Evolutionary conservation across 2,888 invertebrate genomes (phyloP).

Genomic region (Tuta absoluta): DNA sequence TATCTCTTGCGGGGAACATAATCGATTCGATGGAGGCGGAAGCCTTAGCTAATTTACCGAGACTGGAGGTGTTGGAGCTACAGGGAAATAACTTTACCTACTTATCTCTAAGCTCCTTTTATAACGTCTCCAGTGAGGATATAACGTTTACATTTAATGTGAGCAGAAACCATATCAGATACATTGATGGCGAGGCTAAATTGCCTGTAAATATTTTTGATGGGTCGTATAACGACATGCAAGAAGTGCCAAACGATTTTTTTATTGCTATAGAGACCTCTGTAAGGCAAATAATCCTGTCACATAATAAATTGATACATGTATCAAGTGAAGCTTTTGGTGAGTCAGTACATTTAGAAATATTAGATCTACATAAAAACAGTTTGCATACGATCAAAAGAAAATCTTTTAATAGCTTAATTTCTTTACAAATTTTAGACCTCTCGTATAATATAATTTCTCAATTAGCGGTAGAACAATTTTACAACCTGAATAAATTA

Average conservation of each 20-base stretch:
- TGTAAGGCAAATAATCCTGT: constrained; percentile 85
- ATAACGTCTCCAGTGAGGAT: constrained; percentile 84
- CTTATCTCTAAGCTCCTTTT: constrained; percentile 85
- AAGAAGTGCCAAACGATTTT: constrained; percentile 84
- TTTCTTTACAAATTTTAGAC: constrained; percentile 89
- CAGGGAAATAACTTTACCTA: constrained; percentile 88
- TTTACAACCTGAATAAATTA: constrained; percentile 87
- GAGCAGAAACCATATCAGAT: constrained; percentile 84
- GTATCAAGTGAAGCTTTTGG: constrained; percentile 89
- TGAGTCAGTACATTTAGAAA: constrained; percentile 85
- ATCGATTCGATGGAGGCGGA: constrained; percentile 86
- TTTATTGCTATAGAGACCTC: constrained; percentile 84
- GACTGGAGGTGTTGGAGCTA: constrained; percentile 88
- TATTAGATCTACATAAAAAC: constrained; percentile 87
- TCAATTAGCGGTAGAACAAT: constrained; percentile 90
- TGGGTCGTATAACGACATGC: constrained; percentile 85
- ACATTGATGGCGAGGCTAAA: constrained; percentile 71
- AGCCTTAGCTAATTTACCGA: constrained; percentile 88
- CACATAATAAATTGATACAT: constrained; percentile 86
- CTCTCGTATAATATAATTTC: constrained; percentile 88
- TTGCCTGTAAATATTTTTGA: constrained; percentile 86
- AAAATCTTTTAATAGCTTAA: constrained; percentile 88
- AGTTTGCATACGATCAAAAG: constrained; percentile 86
- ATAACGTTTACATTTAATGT: constrained; percentile 87
- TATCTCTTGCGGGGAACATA: constrained; percentile 92